phyloP scores from a whole-genome alignment of 2,888 invertebrate genomes.

The Girardia tigrina region DNA sequence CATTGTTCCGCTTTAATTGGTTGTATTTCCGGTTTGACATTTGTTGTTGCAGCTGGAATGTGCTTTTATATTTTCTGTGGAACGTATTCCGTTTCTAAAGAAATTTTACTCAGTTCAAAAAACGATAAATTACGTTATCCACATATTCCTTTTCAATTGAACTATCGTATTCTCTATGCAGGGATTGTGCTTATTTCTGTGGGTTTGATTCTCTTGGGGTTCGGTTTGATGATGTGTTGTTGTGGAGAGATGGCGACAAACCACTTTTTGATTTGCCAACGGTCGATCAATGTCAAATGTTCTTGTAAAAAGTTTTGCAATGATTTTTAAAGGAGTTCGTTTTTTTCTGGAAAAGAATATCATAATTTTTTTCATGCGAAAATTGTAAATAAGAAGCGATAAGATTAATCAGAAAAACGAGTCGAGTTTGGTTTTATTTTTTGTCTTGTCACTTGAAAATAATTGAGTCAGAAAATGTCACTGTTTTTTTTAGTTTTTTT shows the following conservation, averaged over 20 bases:
- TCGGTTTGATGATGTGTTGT: neutral
- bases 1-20: slow-evolving; percentile 27
- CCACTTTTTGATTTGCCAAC: neutral
- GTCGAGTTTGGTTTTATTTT: no score
- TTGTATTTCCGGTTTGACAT: slow-evolving; percentile 28
- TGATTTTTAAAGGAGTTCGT: neutral
- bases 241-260: neutral
- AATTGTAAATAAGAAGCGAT: no score
- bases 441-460: no score
- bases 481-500: no score
- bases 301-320: neutral
- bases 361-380: no score
- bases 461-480: no score
- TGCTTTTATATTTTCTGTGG: slow-evolving; percentile 24
- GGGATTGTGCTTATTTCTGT: neutral
- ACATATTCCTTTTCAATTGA: neutral
- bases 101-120: neutral
- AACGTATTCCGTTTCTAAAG: neutral
- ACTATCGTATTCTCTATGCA: neutral
- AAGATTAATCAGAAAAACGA: no score
- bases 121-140: neutral
- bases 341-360: no score
- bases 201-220: neutral
- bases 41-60: slow-evolving; percentile 26
- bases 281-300: neutral